Evolutionary conservation across 2,797 vertebrate genomes (phyloP), one percentile per base, ranked within the genome.

Genomic region (Chelon labrosus): DNA sequence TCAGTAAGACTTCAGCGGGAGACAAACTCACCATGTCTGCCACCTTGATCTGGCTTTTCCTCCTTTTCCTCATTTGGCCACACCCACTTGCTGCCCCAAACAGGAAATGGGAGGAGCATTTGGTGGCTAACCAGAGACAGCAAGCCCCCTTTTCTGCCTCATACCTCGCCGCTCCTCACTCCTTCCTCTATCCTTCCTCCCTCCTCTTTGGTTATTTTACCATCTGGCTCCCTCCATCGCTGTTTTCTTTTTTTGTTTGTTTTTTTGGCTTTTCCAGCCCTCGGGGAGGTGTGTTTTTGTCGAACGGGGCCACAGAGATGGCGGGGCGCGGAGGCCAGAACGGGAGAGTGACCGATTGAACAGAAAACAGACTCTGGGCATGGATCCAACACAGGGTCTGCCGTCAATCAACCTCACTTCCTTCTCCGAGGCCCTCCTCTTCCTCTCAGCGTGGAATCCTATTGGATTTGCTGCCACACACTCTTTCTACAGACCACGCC

Each of bases 81-180:
- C 73, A 4, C 79, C 80, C 82, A 79, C 82, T 82, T 83, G 77
- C 84, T 87, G 80, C 38, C 56, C 79, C 42, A 59, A 71, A 73
- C 81, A 80, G 88, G 88, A 92, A 90, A 66, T 42, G 68, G 84
- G 73, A 83, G 76, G 77, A 83, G 83, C 75, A 62, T 79, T 78
- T 79, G 79, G 85, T 86, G 82, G 88, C 82, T 84, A 68, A 78
- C 58, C 85, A 88, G 84, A 88, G 79, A 87, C 88, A 84, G 77
- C 83, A 42, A 77, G 80, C 73, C 76, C 71, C 61, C 62, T 79
- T 83, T 80, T 88, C 79, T 89, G 84, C 88, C 84, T 89, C 87
- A 85, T 89, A 91, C 92, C 90, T 93, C 89, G 76, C 72, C 66
- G 61, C 78, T 88, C 88, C 86, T 88, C 82, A 78, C 70, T 88